Percentiles rank a stretch among this genome's conserved stretches.
phyloP scores from a whole-genome alignment of 2,888 invertebrate species.

The Cosmorhoe ocellata region DNA sequence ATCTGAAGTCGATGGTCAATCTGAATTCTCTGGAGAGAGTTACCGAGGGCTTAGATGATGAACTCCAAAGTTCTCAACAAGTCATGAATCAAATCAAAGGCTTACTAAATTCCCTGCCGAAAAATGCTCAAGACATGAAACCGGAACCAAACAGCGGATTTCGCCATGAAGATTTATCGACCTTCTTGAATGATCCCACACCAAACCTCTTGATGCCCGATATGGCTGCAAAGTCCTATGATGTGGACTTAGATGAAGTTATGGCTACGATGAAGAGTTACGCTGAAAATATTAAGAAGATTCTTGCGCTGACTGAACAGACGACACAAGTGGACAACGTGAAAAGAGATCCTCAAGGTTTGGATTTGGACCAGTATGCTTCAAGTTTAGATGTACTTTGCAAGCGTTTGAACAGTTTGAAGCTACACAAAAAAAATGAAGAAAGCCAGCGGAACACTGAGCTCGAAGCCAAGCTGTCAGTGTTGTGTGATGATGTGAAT shows the following conservation, averaged over 20 bases:
- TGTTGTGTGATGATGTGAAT: conserved; percentile 62
- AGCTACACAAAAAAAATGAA: conserved; percentile 48
- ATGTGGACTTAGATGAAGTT: conserved; percentile 58
- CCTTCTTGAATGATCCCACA: conserved; percentile 53
- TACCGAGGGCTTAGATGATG: conserved; percentile 59
- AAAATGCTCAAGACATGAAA: conserved; percentile 24
- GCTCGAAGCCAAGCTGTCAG: conserved; percentile 58
- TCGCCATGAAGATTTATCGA: conserved; percentile 54
- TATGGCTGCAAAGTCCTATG: conserved; percentile 51
- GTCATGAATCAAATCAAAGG: conserved; percentile 63
- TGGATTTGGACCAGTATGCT: conserved; percentile 63
- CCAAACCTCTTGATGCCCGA: conserved; percentile 63
- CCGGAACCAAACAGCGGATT: conserved; percentile 34
- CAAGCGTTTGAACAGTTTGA: conserved; percentile 61
- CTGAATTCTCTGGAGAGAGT: conserved; percentile 62
- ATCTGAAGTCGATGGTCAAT: conserved; percentile 58
- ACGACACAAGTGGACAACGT: conserved; percentile 23
- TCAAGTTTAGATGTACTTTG: conserved; percentile 59
- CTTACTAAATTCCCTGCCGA: conserved; percentile 54
- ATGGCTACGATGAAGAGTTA: conserved; percentile 60
- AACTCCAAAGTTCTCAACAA: conserved; percentile 63
- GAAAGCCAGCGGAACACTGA: conserved; percentile 49
- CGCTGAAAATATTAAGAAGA: conserved; percentile 61
- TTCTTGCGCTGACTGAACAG: conserved; percentile 37
- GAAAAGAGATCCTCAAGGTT: conserved; percentile 38